These are phyloP conservation scores for Drosophila paracracens DNA, from an alignment of 2,888 invertebrate genomes.

Conservation along the genomic window DNA sequence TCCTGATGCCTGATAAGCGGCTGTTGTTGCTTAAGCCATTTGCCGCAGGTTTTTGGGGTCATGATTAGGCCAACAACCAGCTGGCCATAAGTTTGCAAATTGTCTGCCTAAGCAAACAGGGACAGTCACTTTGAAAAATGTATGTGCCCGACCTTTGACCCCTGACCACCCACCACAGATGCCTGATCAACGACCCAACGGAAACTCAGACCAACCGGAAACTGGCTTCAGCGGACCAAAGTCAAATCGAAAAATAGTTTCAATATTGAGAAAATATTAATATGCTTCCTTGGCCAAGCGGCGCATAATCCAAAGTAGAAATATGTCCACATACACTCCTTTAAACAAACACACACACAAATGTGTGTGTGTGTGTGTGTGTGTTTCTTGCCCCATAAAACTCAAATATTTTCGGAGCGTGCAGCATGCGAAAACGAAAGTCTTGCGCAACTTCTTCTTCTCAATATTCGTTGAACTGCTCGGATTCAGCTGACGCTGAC, in stretches of 20 bases:
- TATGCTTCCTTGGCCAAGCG: conserved; percentile 33
- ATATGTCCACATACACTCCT: not conserved
- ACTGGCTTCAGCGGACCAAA: conserved; percentile 47
- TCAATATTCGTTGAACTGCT: conserved; percentile 34
- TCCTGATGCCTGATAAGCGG: conserved; percentile 54
- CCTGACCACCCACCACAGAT: not conserved
- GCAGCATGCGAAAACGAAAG: conserved; percentile 15
- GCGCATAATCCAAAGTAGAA: conserved; percentile 1
- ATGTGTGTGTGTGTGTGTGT: conserved; percentile 4
- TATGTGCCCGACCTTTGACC: not conserved
- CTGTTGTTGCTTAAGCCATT: conserved; percentile 30
- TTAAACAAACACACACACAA: not conserved
- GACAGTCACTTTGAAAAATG: conserved; percentile 7
- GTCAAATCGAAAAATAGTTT: conserved; percentile 73
- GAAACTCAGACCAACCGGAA: conserved; percentile 19
- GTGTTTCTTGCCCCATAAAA: conserved; percentile 42
- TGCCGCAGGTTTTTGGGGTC: conserved; percentile 48
- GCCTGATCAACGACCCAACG: not conserved
- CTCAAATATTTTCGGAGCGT: conserved; percentile 48
- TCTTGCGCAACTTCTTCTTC: conserved; percentile 34
- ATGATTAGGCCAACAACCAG: conserved; percentile 48
- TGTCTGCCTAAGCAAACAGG: conserved; percentile 64
- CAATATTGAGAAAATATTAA: conserved; percentile 68
- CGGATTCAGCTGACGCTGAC: conserved; percentile 45
- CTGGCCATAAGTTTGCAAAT: conserved; percentile 54